phyloP scores from a whole-genome alignment of 2,797 vertebrate genomes.

The Acrossocheilus wenchowensis region DNA sequence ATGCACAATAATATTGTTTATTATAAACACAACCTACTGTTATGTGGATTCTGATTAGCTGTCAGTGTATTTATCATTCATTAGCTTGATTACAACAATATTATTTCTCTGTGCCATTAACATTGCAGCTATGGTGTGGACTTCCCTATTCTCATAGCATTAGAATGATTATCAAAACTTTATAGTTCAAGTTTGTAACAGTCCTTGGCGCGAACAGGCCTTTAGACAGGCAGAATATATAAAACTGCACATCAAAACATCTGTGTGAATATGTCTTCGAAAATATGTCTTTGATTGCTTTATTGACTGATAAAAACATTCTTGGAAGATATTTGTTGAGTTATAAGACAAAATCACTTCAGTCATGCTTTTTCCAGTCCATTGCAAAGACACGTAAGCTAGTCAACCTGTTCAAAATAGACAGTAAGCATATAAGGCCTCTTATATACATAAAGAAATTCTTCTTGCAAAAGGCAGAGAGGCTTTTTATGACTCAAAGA shows the following conservation, averaged over 20 bases:
- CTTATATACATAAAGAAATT: constrained; percentile 23
- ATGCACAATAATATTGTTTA: background rate
- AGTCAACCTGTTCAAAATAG: constrained; percentile 18
- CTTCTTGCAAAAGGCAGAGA: constrained; percentile 24
- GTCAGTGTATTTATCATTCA: background rate
- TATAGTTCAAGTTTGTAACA: background rate
- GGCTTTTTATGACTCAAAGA: constrained; percentile 22
- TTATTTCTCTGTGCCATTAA: background rate
- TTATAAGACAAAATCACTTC: background rate
- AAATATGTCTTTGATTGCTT: too few species aligned
- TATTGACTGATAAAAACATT: background rate
- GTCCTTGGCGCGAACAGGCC: background rate
- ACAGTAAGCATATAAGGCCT: constrained; percentile 4
- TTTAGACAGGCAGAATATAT: background rate
- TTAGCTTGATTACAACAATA: background rate
- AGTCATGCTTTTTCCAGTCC: background rate
- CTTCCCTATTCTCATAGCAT: too few species aligned
- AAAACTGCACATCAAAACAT: background rate
- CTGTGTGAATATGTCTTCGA: background rate
- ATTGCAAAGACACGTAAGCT: constrained; percentile 18
- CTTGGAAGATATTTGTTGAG: background rate
- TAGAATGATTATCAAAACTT: too few species aligned
- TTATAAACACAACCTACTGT: background rate
- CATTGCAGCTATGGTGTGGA: too few species aligned
- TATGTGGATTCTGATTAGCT: background rate